Percentiles rank a stretch among this genome's conserved stretches.
Conservation (phyloP, 2,113 vertebrate genomes). For the Mesitornis unicolor region DNA sequence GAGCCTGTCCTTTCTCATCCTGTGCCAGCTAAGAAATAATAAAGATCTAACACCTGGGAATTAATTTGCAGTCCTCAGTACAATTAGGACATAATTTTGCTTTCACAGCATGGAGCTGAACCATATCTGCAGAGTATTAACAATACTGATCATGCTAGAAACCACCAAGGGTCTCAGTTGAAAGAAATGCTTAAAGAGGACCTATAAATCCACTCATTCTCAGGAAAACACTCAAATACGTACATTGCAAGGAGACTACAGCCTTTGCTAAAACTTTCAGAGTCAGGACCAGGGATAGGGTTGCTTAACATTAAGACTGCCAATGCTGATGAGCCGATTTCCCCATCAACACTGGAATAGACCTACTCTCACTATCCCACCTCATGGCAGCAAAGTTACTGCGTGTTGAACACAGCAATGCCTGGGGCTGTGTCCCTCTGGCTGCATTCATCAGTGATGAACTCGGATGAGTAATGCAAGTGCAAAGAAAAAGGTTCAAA, state of each 20-base stretch:
- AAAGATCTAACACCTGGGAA: neutral
- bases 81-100: neutral
- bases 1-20: neutral
- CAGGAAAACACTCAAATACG: neutral
- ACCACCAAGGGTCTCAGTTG: neutral
- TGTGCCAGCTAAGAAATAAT: neutral
- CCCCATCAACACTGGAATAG: neutral
- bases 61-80: neutral
- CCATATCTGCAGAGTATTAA: neutral
- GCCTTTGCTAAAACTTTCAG: neutral
- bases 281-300: neutral
- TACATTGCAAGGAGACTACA: neutral
- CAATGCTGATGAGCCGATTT: neutral
- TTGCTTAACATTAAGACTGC: neutral
- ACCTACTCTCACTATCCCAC: neutral
- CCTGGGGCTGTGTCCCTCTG: neutral
- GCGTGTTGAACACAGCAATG: fast-evolving
- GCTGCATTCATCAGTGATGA: neutral
- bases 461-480: neutral
- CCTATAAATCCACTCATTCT: neutral
- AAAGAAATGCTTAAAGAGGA: neutral
- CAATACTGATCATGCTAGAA: neutral
- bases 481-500: neutral
- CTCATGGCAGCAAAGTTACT: neutral
- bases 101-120: neutral